These are phyloP conservation scores for Pontoporia blainvillei DNA, from an alignment of 2,113 vertebrate species.

Conservation along the genomic window DNA sequence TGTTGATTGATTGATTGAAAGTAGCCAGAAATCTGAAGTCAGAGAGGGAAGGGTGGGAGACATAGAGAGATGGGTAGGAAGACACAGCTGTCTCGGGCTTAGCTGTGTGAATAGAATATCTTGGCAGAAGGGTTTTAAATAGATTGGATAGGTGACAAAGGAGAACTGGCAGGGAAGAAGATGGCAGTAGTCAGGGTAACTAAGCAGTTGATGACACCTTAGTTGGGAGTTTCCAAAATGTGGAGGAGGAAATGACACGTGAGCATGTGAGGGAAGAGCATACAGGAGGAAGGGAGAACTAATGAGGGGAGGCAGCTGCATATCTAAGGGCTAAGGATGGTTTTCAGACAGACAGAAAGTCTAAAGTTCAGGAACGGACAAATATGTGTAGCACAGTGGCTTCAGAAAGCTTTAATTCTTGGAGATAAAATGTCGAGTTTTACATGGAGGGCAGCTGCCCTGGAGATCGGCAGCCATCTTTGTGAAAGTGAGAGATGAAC, in stretches of 20 bases:
- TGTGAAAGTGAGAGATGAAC: background rate
- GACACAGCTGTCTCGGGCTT: background rate
- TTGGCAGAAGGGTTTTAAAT: conserved; percentile 38
- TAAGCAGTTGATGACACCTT: conserved; percentile 5
- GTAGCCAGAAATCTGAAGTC: conserved; percentile 14
- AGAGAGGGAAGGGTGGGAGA: background rate
- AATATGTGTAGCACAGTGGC: background rate
- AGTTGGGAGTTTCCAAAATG: conserved; percentile 5
- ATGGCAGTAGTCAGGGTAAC: conserved; percentile 26
- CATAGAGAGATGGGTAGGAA: background rate
- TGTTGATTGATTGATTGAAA: background rate
- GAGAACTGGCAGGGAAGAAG: conserved; percentile 1
- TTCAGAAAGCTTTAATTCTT: background rate
- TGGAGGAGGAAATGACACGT: conserved; percentile 15
- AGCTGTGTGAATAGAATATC: background rate
- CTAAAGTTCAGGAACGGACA: background rate
- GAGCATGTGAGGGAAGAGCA: background rate
- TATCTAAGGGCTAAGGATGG: background rate
- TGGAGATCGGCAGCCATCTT: background rate
- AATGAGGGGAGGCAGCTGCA: background rate
- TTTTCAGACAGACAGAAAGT: background rate
- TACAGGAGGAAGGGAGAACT: background rate
- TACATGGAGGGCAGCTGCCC: background rate
- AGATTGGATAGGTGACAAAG: conserved; percentile 31
- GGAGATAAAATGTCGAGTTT: background rate